Evolutionary conservation across 2,797 vertebrate genomes (phyloP), one percentile per base, ranked within the genome.

Genomic region (Pempheris klunzingeri): DNA sequence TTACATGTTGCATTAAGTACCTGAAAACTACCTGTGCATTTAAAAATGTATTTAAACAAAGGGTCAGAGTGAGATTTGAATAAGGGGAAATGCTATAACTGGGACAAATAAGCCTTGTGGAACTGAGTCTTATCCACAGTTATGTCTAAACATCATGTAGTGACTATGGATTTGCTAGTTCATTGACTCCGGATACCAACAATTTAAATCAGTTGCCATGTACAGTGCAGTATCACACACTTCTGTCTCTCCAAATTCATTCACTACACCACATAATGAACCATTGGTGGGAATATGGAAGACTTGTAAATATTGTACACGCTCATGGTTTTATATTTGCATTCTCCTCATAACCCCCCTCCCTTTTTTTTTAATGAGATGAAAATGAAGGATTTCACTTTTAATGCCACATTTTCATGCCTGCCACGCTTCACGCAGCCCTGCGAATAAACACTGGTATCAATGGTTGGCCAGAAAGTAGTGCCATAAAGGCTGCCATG

Each of bases 381-480:
- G 88, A 96, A 96, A 97, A 96, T 96, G 92, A 93, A 96, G 95
- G 92, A 95, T 95, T 95, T 91, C 92, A 91, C 89, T 87, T 95
- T 94, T 96, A 96, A 95, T 95, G 83, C 88, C 85, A 86, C 87
- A 93, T 94, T 95, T 96, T 93, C 88, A 90, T 94, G 94, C 92
- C 87, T 79, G 91, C 90, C 93, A 96, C 87, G 88, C 91, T 95
- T 93, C 86, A 88, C 73, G 89, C 94, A 91, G 94, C 93, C 87
- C 86, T 59, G 76, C 90, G 90, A 96, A 96, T 95, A 96, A 96
- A 96, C 94, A 92, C 77, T 87, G 92, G 94, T 95, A 96, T 95
- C 93, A 93, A 92, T 93, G 90, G 89, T 86, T 91, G 89, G 71
- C 91, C 92, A 96, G 93, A 93, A 96, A 96, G 92, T 69, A 78